Evolutionary conservation across 2,888 invertebrate genomes (phyloP), one percentile per base, ranked within the genome.

Genomic region (Drosophila algonquin): DNA sequence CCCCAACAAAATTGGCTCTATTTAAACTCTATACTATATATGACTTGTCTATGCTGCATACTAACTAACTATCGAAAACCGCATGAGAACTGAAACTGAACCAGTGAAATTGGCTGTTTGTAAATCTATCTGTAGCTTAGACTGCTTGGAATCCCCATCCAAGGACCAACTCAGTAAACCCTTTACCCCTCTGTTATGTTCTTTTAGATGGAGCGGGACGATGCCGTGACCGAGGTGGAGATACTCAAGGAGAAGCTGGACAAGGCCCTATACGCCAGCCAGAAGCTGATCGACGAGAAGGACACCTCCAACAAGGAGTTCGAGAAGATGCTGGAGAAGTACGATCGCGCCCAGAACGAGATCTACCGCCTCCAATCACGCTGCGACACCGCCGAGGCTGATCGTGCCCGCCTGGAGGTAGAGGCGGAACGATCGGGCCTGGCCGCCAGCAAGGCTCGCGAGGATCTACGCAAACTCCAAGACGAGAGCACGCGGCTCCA

Each of bases 251-350:
- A 98, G 71, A 98, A 98, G 93, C 93, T 97, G 69, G 98, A 98
- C 79, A 98, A 98, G 92, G 95, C 96, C 35, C 94, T 97, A 73
- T 95, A 96, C 85, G 94, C 96, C 32, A 94, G 96, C 75, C 96
- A 96, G 90, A 97, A 97, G 92, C 94, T 96, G 27, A 94, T 96
- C 78, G 98, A 98, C 90, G 98, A 98, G 89, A 96, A 97, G 85
- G 98, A 98, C 85, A 95, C 94, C 59, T 95, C 96, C 83, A 96
- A 97, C 93, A 97, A 97, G 93, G 98, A 98, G 93, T 96, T 97
- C 91, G 97, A 98, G 91, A 97, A 97, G 93, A 95, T 98, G 94
- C 94, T 97, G 85, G 98, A 98, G 93, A 97, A 98, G 94, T 97
- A 97, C 92, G 97, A 97, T 93, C 97, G 98, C 90, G 95, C 96